Conservation (phyloP, 2,113 vertebrate genomes). For the Marmota flaviventris region DNA sequence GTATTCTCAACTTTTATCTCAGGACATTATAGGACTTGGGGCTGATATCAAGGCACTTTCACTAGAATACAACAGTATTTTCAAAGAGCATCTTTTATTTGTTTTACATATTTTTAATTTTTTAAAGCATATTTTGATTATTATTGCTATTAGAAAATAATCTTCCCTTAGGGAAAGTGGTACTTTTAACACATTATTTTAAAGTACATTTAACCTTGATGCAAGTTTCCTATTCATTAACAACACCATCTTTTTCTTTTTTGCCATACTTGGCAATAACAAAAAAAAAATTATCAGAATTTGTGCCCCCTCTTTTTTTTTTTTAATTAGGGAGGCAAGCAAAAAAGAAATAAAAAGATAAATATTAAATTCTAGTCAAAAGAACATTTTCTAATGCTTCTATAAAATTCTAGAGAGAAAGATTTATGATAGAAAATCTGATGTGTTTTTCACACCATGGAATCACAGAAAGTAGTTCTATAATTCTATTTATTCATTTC, state of each 20-base stretch:
- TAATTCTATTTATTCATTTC: slow-evolving; percentile 19
- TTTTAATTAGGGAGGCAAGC: not conserved
- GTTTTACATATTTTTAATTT: not conserved
- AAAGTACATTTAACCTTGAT: slow-evolving; percentile 44
- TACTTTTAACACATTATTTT: slow-evolving; percentile 28
- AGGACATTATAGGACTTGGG: not conserved
- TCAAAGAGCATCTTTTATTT: not conserved
- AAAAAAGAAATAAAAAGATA: not conserved
- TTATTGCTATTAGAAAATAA: slow-evolving; percentile 10
- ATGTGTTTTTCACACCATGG: not conserved
- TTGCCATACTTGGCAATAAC: not conserved
- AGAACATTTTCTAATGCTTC: slow-evolving; percentile 26
- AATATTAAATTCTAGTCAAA: slow-evolving; percentile 18
- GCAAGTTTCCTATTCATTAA: not conserved
- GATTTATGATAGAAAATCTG: slow-evolving; percentile 13
- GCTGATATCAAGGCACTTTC: not conserved
- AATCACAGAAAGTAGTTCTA: not conserved
- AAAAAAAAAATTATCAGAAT: not conserved
- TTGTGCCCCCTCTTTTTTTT: accelerated
- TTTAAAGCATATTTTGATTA: not conserved
- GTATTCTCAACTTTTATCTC: not conserved
- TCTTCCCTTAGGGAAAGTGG: not conserved
- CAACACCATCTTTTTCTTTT: not conserved
- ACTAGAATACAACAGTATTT: not conserved
- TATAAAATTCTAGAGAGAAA: slow-evolving; percentile 38